Evolutionary conservation across 2,888 invertebrate species (phyloP).

Genomic region (Cephus spinipes): DNA sequence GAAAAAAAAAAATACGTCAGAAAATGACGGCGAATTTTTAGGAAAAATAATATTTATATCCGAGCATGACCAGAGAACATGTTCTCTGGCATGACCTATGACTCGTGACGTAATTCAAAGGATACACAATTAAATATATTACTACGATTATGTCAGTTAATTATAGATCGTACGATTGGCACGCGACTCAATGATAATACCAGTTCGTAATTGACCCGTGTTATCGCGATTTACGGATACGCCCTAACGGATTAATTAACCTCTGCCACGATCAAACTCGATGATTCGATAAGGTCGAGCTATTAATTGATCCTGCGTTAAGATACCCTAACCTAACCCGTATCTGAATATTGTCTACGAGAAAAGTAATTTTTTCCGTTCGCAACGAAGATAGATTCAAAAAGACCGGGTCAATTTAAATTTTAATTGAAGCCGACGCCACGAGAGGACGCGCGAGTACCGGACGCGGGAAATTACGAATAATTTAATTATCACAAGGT

Average conservation of each 20-base stretch:
- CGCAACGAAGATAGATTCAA: neutral
- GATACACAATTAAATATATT: neutral
- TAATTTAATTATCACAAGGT: neutral
- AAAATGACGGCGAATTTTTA: neutral
- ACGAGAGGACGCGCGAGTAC: neutral
- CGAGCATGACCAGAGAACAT: neutral
- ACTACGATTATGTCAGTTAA: neutral
- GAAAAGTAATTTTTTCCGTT: neutral
- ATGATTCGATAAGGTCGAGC: neutral
- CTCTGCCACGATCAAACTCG: neutral
- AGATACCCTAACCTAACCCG: neutral
- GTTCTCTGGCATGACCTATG: too few relatives aligned
- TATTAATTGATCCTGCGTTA: neutral
- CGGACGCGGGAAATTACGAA: neutral
- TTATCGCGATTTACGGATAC: neutral
- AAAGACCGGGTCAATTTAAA: neutral
- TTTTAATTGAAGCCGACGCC: neutral
- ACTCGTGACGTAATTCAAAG: neutral
- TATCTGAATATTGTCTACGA: neutral
- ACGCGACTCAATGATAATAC: neutral
- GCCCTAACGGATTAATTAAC: neutral
- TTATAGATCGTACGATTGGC: neutral
- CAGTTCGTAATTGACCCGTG: neutral
- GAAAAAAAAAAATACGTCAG: neutral
- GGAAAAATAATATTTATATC: neutral